Evolutionary conservation across 1,140 invertebrate species (phyloP).

Genomic region (Drosophila kanapiae): DNA sequence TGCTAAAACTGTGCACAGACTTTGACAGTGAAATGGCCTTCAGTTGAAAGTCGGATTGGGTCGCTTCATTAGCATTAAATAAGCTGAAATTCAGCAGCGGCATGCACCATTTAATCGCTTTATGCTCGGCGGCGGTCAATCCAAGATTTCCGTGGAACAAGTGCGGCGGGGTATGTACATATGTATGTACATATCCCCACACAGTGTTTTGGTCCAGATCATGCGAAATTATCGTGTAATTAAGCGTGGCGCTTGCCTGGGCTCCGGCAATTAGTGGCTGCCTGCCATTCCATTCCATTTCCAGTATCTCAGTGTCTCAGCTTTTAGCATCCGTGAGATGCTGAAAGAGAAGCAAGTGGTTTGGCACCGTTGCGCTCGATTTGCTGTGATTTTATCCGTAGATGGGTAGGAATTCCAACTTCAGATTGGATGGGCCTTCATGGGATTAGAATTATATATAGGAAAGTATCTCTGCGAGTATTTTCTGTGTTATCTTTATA

Average conservation of each 20-base stretch:
- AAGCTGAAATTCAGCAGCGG: conserved; percentile 84
- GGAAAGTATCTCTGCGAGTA: background rate
- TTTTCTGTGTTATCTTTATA: no score
- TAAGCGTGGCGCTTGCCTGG: conserved; percentile 67
- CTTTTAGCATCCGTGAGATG: conserved; percentile 5
- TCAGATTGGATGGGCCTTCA: conserved; percentile 2
- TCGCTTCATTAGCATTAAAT: conserved; percentile 85
- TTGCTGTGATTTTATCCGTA: conserved; percentile 24
- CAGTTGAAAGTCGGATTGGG: conserved; percentile 46
- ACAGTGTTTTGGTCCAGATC: conserved; percentile 53
- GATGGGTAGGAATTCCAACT: conserved; percentile 9
- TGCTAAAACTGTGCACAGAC: conserved; percentile 39
- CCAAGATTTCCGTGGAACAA: conserved; percentile 60
- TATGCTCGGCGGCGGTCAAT: conserved; percentile 63
- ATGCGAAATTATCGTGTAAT: conserved; percentile 84
- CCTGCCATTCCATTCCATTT: background rate
- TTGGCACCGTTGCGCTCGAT: conserved; percentile 44
- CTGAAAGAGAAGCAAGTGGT: conserved; percentile 23
- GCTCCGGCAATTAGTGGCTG: conserved; percentile 48
- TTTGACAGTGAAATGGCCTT: conserved; percentile 73
- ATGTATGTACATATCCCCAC: background rate
- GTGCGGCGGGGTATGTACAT: conserved; percentile 19
- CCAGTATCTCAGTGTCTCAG: conserved; percentile 1
- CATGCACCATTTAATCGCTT: conserved; percentile 76
- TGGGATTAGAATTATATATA: background rate